These are phyloP conservation scores for Champsocephalus gunnari DNA, from an alignment of 2,797 vertebrate species.

Conservation along the genomic window DNA sequence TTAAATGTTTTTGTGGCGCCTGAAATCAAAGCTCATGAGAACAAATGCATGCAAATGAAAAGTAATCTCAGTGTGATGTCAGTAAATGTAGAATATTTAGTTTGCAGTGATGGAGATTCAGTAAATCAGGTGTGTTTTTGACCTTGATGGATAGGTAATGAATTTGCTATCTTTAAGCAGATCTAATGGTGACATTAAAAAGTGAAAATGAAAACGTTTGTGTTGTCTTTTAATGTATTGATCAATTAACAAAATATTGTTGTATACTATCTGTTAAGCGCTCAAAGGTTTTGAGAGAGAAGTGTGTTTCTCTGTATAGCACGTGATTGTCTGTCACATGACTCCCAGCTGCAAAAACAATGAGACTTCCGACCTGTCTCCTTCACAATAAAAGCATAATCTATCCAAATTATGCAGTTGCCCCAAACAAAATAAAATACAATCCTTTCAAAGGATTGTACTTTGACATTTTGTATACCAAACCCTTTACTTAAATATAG, in stretches of 20 bases:
- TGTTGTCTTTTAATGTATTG: neutral
- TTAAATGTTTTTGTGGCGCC: neutral
- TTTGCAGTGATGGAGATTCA: neutral
- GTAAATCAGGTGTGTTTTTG: neutral
- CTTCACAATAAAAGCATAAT: slow-evolving; percentile 29
- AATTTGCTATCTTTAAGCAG: neutral
- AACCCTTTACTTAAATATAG: no score
- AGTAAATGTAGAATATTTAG: no score
- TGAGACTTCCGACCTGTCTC: neutral
- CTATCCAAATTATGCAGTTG: neutral
- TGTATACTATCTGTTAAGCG: neutral
- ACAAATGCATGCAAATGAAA: neutral
- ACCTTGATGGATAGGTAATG: no score
- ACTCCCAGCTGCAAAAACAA: neutral
- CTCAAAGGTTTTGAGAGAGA: neutral
- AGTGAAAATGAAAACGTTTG: neutral
- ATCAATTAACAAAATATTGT: neutral
- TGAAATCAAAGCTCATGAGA: neutral
- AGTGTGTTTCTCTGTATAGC: neutral
- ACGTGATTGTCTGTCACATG: slow-evolving; percentile 20
- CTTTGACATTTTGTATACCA: no score
- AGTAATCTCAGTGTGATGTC: neutral
- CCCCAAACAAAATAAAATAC: no score
- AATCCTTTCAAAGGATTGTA: no score
- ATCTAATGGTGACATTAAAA: slow-evolving; percentile 14